A percentile compares a stretch with the other conserved stretches of the same genome.
Evolutionary conservation across 2,797 vertebrate genomes (phyloP).

Genomic region (Phyllotis vaccarum): DNA sequence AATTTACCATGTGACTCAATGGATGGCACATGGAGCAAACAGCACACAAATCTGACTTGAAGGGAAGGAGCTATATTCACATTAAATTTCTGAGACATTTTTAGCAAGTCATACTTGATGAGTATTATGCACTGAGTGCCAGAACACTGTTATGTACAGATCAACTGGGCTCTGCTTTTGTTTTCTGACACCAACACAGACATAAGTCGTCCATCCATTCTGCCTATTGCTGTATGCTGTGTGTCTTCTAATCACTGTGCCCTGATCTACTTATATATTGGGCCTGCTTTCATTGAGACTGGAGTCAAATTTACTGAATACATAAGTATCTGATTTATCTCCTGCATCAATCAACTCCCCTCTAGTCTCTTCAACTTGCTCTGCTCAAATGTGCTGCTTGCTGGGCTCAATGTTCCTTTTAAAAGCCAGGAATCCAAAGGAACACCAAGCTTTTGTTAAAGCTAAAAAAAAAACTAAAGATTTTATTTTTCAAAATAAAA

Average conservation of each 20-base stretch:
- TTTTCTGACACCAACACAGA: background rate
- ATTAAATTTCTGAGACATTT: constrained; percentile 15
- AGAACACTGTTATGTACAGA: background rate
- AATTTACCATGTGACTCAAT: background rate
- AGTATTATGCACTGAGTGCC: background rate
- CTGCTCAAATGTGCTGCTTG: background rate
- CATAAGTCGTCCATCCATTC: background rate
- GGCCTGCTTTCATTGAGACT: constrained; percentile 38
- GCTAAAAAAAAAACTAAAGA: background rate
- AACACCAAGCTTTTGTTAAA: background rate
- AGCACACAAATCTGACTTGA: background rate
- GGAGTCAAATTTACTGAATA: constrained; percentile 15
- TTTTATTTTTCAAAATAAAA: constrained; percentile 31
- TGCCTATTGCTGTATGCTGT: background rate
- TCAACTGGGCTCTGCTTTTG: background rate
- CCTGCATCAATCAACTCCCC: background rate
- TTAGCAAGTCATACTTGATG: background rate
- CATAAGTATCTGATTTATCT: constrained; percentile 22
- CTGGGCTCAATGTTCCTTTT: background rate
- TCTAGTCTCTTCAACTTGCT: background rate
- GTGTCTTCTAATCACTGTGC: background rate
- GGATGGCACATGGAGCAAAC: background rate
- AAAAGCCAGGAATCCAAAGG: background rate
- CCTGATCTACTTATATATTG: background rate
- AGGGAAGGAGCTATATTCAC: background rate